phyloP scores from a whole-genome alignment of 2,797 vertebrate genomes.

The Arnoldichthys spilopterus region DNA sequence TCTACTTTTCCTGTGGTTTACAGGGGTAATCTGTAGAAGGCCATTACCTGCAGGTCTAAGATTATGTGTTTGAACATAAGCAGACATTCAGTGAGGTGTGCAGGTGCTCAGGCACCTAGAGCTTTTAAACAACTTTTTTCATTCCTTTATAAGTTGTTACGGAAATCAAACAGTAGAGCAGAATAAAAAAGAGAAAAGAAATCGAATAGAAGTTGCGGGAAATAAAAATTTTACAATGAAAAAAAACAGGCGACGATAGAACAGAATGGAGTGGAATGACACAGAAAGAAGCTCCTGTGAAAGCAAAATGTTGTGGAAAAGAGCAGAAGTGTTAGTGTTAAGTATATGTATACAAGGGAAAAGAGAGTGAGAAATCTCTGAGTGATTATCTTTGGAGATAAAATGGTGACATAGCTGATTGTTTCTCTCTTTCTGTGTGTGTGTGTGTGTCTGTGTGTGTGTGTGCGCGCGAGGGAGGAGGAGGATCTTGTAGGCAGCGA shows the following conservation, averaged over 20 bases:
- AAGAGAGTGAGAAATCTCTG: slow-evolving; percentile 2
- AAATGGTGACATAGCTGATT: slow-evolving; percentile 47
- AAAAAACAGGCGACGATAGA: not conserved
- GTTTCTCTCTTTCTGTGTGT: slow-evolving; percentile 36
- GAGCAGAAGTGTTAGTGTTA: slow-evolving; percentile 1
- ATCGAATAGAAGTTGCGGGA: not conserved
- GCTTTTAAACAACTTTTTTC: too few relatives aligned
- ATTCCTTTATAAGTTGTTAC: too few relatives aligned
- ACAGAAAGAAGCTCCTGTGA: not conserved
- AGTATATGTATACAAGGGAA: not conserved
- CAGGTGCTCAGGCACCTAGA: too few relatives aligned
- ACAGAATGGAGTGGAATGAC: not conserved
- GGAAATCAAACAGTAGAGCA: too few relatives aligned
- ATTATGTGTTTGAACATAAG: too few relatives aligned
- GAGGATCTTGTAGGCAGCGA: slow-evolving; percentile 60
- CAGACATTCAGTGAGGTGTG: too few relatives aligned
- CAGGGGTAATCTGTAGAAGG: too few relatives aligned
- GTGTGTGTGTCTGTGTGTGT: slow-evolving; percentile 30
- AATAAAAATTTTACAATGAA: not conserved
- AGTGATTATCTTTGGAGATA: slow-evolving; percentile 22
- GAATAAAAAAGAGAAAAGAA: not conserved
- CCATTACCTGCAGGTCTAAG: too few relatives aligned
- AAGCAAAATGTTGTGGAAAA: not conserved
- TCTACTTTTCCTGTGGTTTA: too few relatives aligned
- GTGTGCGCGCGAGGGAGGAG: slow-evolving; percentile 45